Conservation (phyloP, 2,113 vertebrate species). For the Trinectes maculatus region DNA sequence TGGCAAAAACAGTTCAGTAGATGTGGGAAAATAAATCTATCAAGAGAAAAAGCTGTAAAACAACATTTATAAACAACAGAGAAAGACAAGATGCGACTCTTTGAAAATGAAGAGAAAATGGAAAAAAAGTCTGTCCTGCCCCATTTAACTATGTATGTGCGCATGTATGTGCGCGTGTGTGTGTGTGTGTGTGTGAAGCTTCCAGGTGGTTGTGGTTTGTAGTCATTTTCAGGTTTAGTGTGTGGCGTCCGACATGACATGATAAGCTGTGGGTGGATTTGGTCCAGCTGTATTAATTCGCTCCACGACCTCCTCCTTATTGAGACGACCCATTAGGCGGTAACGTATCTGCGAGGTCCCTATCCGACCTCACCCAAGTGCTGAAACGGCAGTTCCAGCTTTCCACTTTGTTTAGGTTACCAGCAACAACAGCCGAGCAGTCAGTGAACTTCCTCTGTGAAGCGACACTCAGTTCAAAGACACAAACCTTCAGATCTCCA, state of each 20-base stretch:
- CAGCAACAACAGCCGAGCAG: conserved; percentile 37
- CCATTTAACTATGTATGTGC: conserved; percentile 10
- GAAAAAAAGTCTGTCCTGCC: conserved; percentile 26
- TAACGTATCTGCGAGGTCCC: conserved; percentile 4
- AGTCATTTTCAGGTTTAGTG: conserved; percentile 36
- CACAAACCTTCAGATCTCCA: conserved; percentile 37
- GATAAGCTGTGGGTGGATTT: conserved; percentile 33
- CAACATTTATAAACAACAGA: conserved; percentile 24
- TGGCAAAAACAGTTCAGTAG: conserved; percentile 24
- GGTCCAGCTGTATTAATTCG: conserved; percentile 41
- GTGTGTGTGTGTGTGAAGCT: conserved; percentile 1
- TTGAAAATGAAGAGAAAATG: conserved; percentile 11
- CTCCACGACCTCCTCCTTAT: conserved; percentile 11
- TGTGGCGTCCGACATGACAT: conserved; percentile 3
- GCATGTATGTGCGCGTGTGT: conserved; percentile 2
- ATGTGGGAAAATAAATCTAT: conserved; percentile 30
- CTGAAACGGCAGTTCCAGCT: conserved; percentile 48
- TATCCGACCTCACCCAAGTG: conserved; percentile 29
- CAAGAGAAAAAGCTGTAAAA: conserved; percentile 26
- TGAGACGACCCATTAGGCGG: conserved; percentile 42
- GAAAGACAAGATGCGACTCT: conserved; percentile 21
- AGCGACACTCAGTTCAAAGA: conserved; percentile 49
- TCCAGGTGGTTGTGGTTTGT: conserved; percentile 51
- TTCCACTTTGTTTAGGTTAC: conserved; percentile 59
- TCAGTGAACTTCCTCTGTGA: conserved; percentile 43